Evolutionary conservation across 2,888 invertebrate genomes (phyloP), one percentile per base, ranked within the genome.

Genomic region (Plagodis pulveraria): DNA sequence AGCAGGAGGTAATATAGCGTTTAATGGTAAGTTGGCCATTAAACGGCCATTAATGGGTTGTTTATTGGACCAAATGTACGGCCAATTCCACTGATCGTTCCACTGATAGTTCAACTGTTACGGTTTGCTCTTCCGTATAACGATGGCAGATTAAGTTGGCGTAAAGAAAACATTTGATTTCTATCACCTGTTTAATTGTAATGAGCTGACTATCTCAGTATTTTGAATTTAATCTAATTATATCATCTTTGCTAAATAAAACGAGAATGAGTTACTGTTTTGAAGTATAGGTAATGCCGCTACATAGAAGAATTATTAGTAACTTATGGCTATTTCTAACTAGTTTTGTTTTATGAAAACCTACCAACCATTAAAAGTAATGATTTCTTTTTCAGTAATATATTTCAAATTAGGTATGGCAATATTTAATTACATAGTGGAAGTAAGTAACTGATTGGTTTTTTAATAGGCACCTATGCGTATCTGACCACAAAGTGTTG

Each of bases 21-120:
- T 43, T 38, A 32, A 1, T 22, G 43, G 45, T 54, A 50, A 60
- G 61, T 58, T 41, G 34, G 47, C 8, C 22, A 46, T 63, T 61
- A 65, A 64, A 63, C 63, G 59, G 8, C 22, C 40, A 42, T 56
- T 59, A 59, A 67, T 70, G 63, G 58, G 11, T 8, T 49, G 57
- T 64, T 56, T 44, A 59, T 50, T 56, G 58, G 49, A 6, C 44
- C 43, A 51, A 50, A 63, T 49, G 46, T 40, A 32, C 45, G 32
- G 47, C 50, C 55, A 55, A 56, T 60, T 60, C 50, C 58, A 52
- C 51, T 52, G 59, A 56, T 63, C 56, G 56, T 56, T 58, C 52
- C 35, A 45, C 40, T 49, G 52, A 51, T 63, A 66, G 50, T 47
- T 56, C 47, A 35, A 46, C 45, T 47, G 53, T 51, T 57, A 55